Conservation (phyloP, 2,113 vertebrate species). For the Chiloscyllium plagiosum region DNA sequence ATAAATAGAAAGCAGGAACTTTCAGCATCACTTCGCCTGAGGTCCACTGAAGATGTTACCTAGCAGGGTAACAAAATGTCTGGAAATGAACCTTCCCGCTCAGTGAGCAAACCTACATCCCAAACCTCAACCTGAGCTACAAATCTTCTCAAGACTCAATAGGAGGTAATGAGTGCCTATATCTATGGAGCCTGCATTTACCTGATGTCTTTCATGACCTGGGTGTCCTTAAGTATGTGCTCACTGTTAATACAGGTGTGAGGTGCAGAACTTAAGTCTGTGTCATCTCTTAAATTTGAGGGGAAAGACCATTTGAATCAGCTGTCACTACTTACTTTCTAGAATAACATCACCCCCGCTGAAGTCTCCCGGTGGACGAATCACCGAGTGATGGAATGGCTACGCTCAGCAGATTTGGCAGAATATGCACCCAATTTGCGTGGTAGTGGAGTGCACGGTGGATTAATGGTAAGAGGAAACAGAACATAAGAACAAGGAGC, state of each 20-base stretch:
- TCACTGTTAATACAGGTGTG: not conserved
- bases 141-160: too few species aligned
- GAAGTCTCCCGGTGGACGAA: constrained; percentile 97
- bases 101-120: too few species aligned
- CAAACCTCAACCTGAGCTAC: too few species aligned
- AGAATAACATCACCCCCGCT: constrained; percentile 76
- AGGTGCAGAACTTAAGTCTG: not conserved
- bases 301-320: not conserved
- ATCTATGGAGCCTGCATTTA: not conserved
- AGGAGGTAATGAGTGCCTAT: too few species aligned
- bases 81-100: too few species aligned
- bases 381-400: constrained; percentile 96
- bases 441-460: constrained; percentile 91
- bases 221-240: not conserved
- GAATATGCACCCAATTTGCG: constrained; percentile 94
- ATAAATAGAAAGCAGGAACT: too few species aligned
- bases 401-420: constrained; percentile 86
- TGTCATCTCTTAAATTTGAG: not conserved
- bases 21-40: too few species aligned
- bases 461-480: constrained; percentile 77
- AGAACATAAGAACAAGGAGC: too few species aligned
- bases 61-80: too few species aligned
- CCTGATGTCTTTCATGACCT: not conserved
- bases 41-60: too few species aligned
- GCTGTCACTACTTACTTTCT: not conserved